phyloP scores from a whole-genome alignment of 2,113 vertebrate species.

The Ochotona curzoniae region DNA sequence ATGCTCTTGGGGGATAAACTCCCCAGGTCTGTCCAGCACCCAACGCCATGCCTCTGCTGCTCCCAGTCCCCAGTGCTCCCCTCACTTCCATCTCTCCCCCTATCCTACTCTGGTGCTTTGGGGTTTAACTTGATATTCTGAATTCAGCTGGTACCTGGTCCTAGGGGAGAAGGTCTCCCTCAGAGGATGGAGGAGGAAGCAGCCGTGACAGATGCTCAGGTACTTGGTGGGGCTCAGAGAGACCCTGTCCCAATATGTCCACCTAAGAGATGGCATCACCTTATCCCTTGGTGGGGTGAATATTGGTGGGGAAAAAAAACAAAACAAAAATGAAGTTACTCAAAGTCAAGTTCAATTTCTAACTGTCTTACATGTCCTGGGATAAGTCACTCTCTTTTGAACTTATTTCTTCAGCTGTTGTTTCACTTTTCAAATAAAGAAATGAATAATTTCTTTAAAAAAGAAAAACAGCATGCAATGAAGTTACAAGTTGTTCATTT shows the following conservation, averaged over 20 bases:
- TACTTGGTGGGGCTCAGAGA: neutral
- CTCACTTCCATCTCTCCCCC: neutral
- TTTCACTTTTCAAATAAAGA: too few relatives aligned
- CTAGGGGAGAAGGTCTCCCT: neutral
- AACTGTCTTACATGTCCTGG: neutral
- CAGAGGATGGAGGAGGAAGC: neutral
- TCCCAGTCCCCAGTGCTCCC: neutral
- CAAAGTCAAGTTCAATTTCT: neutral
- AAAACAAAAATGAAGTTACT: neutral
- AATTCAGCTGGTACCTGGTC: neutral
- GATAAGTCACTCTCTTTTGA: conserved; percentile 26
- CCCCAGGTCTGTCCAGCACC: neutral
- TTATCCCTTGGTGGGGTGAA: too few relatives aligned
- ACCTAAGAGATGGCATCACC: neutral
- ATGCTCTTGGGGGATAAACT: neutral
- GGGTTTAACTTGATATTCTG: neutral
- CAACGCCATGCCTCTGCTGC: neutral
- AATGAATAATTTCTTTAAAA: too few relatives aligned
- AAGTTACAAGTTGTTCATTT: too few relatives aligned
- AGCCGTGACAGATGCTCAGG: neutral
- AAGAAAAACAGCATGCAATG: too few relatives aligned
- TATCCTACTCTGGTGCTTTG: neutral
- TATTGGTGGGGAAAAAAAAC: neutral
- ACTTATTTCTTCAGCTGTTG: neutral
- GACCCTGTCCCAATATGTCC: neutral